Base-by-base conservation (phyloP, 1,140 invertebrate species). In the Bicyclus anynana region DNA sequence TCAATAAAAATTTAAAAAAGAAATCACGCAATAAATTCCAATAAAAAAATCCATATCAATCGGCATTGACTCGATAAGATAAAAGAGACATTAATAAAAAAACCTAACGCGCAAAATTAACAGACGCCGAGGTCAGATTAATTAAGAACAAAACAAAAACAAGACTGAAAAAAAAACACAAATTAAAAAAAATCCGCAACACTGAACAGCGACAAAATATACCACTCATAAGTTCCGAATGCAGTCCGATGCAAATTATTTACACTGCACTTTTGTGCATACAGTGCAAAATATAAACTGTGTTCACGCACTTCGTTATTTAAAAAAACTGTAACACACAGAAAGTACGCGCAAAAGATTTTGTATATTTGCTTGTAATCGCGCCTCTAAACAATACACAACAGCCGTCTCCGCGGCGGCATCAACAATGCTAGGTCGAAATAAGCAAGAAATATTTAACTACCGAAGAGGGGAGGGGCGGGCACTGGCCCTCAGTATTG, bases 381-480 rank as follows among this genome's bases (percentile, higher is more conserved):
- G 73, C 79, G 76, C 77, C 60, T 76, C 77, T 80, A 87, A 87
- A 86, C 83, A 86, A 84, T 82, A 85, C 80, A 86, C 82, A 85
- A 87, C 84, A 87, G 80, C 64, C 80, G 75, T 72, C 78, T 73
- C 69, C 80, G 84, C 83, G 70, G 78, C 85, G 79, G 75, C 65
- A 83, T 88, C 89, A 90, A 90, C 87, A 90, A 90, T 90, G 89
- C 89, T 89, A 79, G 75, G 79, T 80, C 84, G 89, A 88, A 89
- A 90, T 89, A 90, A 90, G 89, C 89, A 90, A 89, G 87, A 87
- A 90, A 90, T 90, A 90, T 90, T 90, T 90, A 90, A 90, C 89
- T 86, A 89, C 79, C 82, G 74, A 68, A 50, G 80, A 69, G 82
- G 81, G 80, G 80, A 69, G 82, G 83, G 79, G 81, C 76, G 79